Evolutionary conservation across 2,113 vertebrate species (phyloP).

Genomic region (Aptenodytes patagonicus): DNA sequence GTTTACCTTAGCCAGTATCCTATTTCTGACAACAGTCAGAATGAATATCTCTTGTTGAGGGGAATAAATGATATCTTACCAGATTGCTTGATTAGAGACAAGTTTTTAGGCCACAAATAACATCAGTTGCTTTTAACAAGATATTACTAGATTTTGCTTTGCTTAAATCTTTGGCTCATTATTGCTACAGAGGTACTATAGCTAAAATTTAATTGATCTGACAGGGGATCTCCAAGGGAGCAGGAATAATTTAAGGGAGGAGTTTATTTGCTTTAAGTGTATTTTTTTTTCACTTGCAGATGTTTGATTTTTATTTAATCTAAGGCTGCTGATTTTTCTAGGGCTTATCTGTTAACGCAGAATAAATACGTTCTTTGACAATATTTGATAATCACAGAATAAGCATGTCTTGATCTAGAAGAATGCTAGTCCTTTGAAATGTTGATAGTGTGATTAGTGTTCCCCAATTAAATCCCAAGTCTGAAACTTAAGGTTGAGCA

Average conservation of each 20-base stretch:
- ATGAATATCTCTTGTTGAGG: background rate
- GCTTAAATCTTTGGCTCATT: background rate
- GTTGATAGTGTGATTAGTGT: fast-evolving
- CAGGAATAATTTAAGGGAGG: background rate
- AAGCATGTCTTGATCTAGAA: background rate
- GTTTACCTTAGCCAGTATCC: background rate
- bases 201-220: background rate
- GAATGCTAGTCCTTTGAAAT: background rate
- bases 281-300: background rate
- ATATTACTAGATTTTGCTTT: background rate
- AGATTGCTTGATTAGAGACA: background rate
- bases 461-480: fast-evolving
- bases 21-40: background rate
- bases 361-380: background rate
- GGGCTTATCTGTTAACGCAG: background rate
- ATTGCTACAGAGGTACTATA: background rate
- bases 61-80: background rate
- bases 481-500: background rate
- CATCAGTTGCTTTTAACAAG: background rate
- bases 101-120: background rate
- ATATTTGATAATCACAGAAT: background rate
- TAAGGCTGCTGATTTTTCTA: background rate
- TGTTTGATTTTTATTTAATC: background rate
- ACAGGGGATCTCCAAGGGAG: background rate
- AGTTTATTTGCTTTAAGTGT: background rate